Evolutionary conservation across 2,888 invertebrate species (phyloP).

Genomic region (Poecilus cupreus): DNA sequence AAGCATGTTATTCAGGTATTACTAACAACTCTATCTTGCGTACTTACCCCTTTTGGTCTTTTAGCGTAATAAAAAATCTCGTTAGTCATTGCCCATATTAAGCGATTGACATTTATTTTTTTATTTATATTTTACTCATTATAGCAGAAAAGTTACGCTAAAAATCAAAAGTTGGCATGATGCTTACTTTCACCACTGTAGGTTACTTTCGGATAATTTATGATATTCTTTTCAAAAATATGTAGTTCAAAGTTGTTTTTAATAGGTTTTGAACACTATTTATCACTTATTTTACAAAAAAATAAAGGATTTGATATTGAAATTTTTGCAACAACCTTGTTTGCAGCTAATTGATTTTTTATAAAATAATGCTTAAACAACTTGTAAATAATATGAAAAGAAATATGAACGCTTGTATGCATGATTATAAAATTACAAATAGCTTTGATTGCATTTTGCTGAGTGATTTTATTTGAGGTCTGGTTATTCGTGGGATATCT

Average conservation of each 20-base stretch:
- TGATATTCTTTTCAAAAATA: background rate
- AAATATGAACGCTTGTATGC: background rate
- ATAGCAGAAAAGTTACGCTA: slow-evolving; percentile 39
- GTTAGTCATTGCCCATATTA: too few relatives aligned
- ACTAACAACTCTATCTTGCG: slow-evolving; percentile 69
- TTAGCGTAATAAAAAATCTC: slow-evolving; percentile 27
- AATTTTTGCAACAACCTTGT: too few relatives aligned
- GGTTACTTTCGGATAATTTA: background rate
- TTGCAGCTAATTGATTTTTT: too few relatives aligned
- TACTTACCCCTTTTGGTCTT: slow-evolving; percentile 60
- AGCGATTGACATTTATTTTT: background rate
- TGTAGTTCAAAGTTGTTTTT: too few relatives aligned
- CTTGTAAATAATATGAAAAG: background rate
- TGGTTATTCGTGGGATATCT: slow-evolving; percentile 2
- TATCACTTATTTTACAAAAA: too few relatives aligned
- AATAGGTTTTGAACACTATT: too few relatives aligned
- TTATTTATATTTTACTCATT: background rate
- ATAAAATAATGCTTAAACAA: background rate
- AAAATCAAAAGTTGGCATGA: slow-evolving; percentile 51
- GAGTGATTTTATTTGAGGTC: slow-evolving; percentile 5
- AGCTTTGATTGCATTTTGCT: slow-evolving; percentile 12
- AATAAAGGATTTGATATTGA: too few relatives aligned
- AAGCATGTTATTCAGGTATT: slow-evolving; percentile 90
- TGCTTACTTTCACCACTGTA: slow-evolving; percentile 46
- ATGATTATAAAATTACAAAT: background rate